phyloP scores from a whole-genome alignment of 92 coral and sea anemone genomes.

The Paragorgia papillata region DNA sequence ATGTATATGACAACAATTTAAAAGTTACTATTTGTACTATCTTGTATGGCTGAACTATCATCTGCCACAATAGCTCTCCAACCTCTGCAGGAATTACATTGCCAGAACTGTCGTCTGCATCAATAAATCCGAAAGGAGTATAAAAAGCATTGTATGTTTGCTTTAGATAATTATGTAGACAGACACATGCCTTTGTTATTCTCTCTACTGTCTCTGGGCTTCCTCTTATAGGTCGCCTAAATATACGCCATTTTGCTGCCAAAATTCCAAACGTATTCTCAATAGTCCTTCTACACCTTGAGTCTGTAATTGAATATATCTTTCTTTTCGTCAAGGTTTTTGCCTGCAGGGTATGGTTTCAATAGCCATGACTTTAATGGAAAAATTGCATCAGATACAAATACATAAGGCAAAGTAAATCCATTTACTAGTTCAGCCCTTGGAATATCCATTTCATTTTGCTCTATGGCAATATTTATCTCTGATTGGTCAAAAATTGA shows the following conservation, averaged over 20 bases:
- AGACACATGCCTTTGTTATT: slow-evolving; percentile 41
- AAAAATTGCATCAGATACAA: slow-evolving; percentile 33
- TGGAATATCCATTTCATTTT: slow-evolving; percentile 12
- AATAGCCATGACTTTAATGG: slow-evolving; percentile 41
- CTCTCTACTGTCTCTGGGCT: slow-evolving; percentile 26
- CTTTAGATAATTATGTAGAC: slow-evolving; percentile 30
- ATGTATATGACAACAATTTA: neutral
- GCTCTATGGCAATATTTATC: slow-evolving; percentile 27
- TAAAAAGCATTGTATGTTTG: slow-evolving; percentile 35
- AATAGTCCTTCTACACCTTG: slow-evolving; percentile 27
- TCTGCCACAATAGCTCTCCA: slow-evolving; percentile 19
- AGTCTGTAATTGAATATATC: slow-evolving; percentile 40
- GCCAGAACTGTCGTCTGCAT: slow-evolving; percentile 15
- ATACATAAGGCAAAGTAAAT: slow-evolving; percentile 34
- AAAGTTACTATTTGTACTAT: too few species aligned
- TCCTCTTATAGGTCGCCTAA: slow-evolving; percentile 45
- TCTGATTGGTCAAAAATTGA: slow-evolving; percentile 25
- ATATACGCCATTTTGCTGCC: slow-evolving; percentile 43
- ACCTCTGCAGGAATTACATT: slow-evolving; percentile 23
- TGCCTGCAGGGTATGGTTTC: slow-evolving; percentile 33
- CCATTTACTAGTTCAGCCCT: slow-evolving; percentile 23
- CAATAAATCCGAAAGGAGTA: slow-evolving; percentile 37
- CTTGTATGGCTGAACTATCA: slow-evolving; percentile 15
- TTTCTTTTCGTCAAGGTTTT: slow-evolving; percentile 11
- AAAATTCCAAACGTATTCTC: slow-evolving; percentile 51